Conservation (phyloP, 2,888 invertebrate genomes). For the Caenorhabditis plicata region DNA sequence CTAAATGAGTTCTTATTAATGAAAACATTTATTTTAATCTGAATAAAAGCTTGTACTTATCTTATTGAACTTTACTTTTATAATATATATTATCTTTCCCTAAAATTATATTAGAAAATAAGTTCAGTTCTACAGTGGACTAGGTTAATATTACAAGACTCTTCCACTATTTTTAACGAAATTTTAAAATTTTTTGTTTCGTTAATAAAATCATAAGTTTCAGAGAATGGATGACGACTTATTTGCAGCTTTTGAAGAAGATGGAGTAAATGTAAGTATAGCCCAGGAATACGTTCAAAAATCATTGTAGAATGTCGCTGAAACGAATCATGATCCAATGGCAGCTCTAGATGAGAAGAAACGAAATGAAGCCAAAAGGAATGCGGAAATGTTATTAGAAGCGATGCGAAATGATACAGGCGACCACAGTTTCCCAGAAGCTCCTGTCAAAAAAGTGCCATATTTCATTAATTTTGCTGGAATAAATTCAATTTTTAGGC, state of each 20-base stretch:
- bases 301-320: neutral
- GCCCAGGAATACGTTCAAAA: neutral
- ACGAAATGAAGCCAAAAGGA: neutral
- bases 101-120: too few species aligned
- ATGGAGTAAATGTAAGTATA: neutral
- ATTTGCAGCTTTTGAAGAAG: conserved; percentile 12
- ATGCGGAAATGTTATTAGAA: neutral
- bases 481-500: neutral
- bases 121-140: too few species aligned
- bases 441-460: too few species aligned
- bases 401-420: conserved; percentile 1
- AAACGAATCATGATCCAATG: neutral
- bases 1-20: too few species aligned
- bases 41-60: too few species aligned
- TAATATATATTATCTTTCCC: too few species aligned
- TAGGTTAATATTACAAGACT: too few species aligned
- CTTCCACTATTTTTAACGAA: too few species aligned
- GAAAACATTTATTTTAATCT: too few species aligned
- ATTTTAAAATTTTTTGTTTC: neutral
- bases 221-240: conserved; percentile 13
- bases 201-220: neutral
- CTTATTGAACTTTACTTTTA: too few species aligned
- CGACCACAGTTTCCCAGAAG: neutral
- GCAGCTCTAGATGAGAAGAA: conserved; percentile 1
- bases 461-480: neutral